Evolutionary conservation across 2,797 vertebrate genomes (phyloP).

Genomic region (Sylvia borin): DNA sequence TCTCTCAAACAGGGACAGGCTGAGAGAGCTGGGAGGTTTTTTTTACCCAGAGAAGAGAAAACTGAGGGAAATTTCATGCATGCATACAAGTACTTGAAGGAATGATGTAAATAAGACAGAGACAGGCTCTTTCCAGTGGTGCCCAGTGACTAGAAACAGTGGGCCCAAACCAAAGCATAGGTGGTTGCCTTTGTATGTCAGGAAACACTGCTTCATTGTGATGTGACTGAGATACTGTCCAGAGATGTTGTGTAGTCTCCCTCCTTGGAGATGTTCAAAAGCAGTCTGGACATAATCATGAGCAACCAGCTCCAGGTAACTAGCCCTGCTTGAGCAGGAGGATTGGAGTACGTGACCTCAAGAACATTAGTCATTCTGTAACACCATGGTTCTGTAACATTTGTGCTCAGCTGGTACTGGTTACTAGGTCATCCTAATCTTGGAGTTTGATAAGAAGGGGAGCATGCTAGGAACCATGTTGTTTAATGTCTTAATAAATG

Average conservation of each 20-base stretch:
- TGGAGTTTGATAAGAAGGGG: background rate
- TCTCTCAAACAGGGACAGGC: background rate
- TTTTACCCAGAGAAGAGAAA: background rate
- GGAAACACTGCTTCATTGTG: background rate
- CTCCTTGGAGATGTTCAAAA: background rate
- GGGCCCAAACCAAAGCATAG: background rate
- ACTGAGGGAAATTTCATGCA: background rate
- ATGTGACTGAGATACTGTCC: background rate
- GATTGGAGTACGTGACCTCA: background rate
- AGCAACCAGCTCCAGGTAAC: background rate
- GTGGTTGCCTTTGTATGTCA: background rate
- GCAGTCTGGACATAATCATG: background rate
- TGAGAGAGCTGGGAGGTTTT: background rate
- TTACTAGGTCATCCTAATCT: background rate
- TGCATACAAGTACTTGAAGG: background rate
- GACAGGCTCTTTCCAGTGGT: background rate
- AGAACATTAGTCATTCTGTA: background rate
- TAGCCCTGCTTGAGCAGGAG: background rate
- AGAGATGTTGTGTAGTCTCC: background rate
- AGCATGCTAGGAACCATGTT: background rate
- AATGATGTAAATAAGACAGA: background rate
- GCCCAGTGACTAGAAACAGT: background rate
- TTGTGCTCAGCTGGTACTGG: background rate
- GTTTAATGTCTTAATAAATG: background rate
- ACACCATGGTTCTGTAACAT: background rate